Percentiles rank a stretch among this genome's conserved stretches.
Conservation (phyloP, 2,113 vertebrate genomes). For the Tiliqua scincoides region DNA sequence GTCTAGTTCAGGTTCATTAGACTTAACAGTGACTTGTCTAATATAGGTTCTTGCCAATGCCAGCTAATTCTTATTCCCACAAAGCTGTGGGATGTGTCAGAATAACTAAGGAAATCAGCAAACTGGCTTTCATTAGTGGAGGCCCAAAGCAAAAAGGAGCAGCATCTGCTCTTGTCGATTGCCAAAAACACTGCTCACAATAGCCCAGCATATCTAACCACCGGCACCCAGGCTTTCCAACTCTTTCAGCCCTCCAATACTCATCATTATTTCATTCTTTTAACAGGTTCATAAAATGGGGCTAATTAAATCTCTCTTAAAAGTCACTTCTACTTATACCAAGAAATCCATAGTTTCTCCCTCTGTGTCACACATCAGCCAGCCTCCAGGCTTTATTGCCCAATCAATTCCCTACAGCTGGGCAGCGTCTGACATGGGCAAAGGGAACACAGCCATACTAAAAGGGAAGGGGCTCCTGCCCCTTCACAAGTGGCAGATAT, state of each 20-base stretch:
- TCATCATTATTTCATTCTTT: background rate
- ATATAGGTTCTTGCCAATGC: background rate
- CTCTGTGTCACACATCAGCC: too few species aligned
- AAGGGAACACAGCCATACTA: background rate
- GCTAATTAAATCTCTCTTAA: background rate
- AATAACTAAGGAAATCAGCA: background rate
- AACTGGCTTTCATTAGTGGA: background rate
- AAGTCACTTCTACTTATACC: background rate
- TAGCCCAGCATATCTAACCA: background rate
- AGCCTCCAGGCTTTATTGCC: background rate
- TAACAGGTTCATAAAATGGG: background rate
- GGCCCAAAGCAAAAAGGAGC: background rate
- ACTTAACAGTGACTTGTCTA: background rate
- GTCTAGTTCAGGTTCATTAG: background rate
- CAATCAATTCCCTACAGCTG: background rate
- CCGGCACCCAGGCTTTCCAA: background rate
- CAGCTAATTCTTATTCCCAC: background rate
- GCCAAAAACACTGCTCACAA: background rate
- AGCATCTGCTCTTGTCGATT: background rate
- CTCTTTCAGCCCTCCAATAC: background rate
- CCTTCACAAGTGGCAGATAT: background rate
- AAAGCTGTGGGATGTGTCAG: background rate
- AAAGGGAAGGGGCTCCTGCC: background rate
- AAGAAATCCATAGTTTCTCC: background rate
- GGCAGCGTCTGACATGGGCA: background rate